Base-by-base conservation (phyloP, 1,140 invertebrate species). In the Aphelenchoides besseyi region DNA sequence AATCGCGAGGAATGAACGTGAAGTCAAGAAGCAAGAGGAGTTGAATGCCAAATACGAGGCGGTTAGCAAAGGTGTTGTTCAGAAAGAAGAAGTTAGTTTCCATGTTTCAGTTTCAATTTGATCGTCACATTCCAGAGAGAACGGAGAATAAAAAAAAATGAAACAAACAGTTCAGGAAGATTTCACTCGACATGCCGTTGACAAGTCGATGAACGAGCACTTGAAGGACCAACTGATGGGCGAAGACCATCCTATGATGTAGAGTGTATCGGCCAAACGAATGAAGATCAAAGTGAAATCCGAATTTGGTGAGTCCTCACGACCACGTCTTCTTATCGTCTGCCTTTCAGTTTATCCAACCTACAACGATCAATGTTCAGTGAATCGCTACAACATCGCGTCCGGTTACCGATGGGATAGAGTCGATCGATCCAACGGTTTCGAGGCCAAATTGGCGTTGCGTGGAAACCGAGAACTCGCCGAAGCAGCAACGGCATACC, bases 391-490 rank as follows among this genome's bases (percentile, higher is more conserved):
- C 87, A 89, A 90, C 41, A 95, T 99, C 70, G 86, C 87, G 59
- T 96, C 96, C 0, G 96, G 96, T 0, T 91, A 94, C 85, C 87
- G 94, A 37, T 99, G 96, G 96, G 96, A 99, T 86, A 96, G 96
- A 0, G 95, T 99, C 0, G 93, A 98, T 82, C 86, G 96, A 28
- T 97, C 94, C 2, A 98, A 92, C 87, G 96, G 96, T 0, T 98
- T 95, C 85, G 96, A 99, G 84, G 91, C 91, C 79, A 90, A 92
- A 82, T 91, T 90, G 33, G 23, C 72, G 8, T 41, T 71, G 23
- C 55, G n/a, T n/a, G 75, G 72, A 53, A 79, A 79, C 68, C 68
- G 63, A 16, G 36, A 53, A 8, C 68, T 69, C 3, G 78, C 78
- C 26, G 73, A 79, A 8, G 41, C 70, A 35, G 36, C 35, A n/a